Conservation (phyloP, 2,888 invertebrate genomes). For the Dione vanillae region DNA sequence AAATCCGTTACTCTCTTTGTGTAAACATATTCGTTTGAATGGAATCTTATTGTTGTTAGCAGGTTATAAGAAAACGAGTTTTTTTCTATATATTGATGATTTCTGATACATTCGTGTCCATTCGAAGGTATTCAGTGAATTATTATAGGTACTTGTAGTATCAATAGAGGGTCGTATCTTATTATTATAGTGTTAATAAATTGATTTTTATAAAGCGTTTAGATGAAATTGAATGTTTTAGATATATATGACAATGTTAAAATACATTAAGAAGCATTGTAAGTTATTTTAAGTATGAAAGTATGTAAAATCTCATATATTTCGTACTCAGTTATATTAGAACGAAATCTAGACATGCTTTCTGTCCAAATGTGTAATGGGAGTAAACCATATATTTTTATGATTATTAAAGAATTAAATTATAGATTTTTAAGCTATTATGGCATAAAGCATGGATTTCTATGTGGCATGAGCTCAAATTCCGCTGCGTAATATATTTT, state of each 20-base stretch:
- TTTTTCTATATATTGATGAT: background rate
- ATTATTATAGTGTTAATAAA: background rate
- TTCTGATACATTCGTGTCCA: conserved; percentile 8
- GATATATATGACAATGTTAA: background rate
- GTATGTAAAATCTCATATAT: background rate
- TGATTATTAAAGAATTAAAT: no score
- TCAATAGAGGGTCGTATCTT: background rate
- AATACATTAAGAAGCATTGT: background rate
- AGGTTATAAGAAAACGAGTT: conserved; percentile 8
- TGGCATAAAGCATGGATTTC: no score
- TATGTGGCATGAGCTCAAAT: no score
- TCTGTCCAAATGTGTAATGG: no score
- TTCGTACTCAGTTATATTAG: background rate
- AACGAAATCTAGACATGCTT: no score
- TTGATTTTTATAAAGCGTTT: background rate
- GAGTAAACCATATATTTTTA: no score
- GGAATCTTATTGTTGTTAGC: conserved; percentile 21
- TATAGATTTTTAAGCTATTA: no score
- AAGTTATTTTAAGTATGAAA: no score
- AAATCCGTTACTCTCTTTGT: conserved; percentile 7
- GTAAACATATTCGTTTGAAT: background rate
- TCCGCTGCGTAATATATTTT: no score
- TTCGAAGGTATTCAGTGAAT: background rate
- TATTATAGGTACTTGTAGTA: background rate
- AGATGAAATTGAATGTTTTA: background rate